A percentile compares a stretch with the other conserved stretches of the same genome.
Evolutionary conservation across 2,797 vertebrate genomes (phyloP).

Genomic region (Peromyscus attwateri): DNA sequence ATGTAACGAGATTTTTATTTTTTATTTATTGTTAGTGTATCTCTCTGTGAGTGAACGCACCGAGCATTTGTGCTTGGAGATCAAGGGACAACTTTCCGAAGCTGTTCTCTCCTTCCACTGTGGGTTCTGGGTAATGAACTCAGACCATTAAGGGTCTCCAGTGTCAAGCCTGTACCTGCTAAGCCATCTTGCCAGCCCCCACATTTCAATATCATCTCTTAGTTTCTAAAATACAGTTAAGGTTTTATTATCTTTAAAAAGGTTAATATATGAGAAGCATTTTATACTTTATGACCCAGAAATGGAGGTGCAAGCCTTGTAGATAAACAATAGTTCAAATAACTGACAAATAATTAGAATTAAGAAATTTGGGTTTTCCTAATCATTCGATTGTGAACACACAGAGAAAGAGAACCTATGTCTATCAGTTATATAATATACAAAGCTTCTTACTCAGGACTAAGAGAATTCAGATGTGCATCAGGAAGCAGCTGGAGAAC

Average conservation of each 20-base stretch:
- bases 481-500: not conserved
- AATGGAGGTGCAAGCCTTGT: not conserved
- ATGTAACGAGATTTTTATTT: not conserved
- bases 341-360: conserved; percentile 24
- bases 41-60: not conserved
- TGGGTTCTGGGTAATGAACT: not conserved
- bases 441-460: conserved; percentile 20
- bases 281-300: conserved; percentile 1
- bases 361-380: conserved; percentile 33
- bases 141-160: not conserved
- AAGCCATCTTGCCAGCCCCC: not conserved
- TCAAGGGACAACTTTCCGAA: not conserved
- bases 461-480: conserved; percentile 42
- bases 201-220: not conserved
- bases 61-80: not conserved
- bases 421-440: conserved; percentile 26
- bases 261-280: not conserved
- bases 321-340: conserved; percentile 20
- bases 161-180: not conserved
- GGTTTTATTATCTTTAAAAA: conserved; percentile 37
- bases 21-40: not conserved
- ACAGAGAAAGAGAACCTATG: conserved; percentile 27
- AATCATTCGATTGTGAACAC: conserved; percentile 23
- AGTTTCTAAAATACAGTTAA: conserved; percentile 32
- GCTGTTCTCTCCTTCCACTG: not conserved